Conservation (phyloP, 2,113 vertebrate species). For the Nymphicus hollandicus region DNA sequence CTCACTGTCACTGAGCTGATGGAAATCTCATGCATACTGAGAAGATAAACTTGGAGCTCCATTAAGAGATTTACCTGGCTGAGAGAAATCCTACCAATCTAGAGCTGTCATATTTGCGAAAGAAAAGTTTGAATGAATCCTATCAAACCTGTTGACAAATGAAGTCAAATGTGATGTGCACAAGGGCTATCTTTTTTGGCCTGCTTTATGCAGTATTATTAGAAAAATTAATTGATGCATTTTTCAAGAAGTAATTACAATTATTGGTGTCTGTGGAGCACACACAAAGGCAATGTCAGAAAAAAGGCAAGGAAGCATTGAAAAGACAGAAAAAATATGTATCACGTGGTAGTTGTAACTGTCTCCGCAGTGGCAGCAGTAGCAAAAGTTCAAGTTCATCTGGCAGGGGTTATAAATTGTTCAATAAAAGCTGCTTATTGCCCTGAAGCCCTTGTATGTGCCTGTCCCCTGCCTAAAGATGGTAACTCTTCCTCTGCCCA, state of each 20-base stretch:
- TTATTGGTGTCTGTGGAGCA: accelerated
- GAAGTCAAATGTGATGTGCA: neutral
- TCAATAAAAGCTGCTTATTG: neutral
- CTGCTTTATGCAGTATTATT: accelerated
- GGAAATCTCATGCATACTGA: neutral
- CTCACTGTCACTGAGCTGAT: neutral
- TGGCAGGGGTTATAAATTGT: no score
- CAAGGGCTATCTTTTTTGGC: neutral
- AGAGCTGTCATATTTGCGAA: accelerated
- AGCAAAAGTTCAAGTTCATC: neutral
- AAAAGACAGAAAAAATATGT: neutral
- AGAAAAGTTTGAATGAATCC: neutral
- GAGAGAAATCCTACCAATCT: neutral
- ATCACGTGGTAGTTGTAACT: neutral
- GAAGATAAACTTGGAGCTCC: neutral
- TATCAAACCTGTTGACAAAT: neutral
- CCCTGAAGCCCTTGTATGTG: neutral
- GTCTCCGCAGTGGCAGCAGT: neutral
- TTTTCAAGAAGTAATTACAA: neutral
- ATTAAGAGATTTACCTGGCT: neutral
- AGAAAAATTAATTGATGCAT: accelerated
- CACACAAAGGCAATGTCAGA: neutral
- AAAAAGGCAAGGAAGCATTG: neutral
- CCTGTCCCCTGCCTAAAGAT: neutral
- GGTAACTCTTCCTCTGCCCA: neutral